Conservation (phyloP, 2,797 vertebrate species). For the Bovichtus diacanthus region DNA sequence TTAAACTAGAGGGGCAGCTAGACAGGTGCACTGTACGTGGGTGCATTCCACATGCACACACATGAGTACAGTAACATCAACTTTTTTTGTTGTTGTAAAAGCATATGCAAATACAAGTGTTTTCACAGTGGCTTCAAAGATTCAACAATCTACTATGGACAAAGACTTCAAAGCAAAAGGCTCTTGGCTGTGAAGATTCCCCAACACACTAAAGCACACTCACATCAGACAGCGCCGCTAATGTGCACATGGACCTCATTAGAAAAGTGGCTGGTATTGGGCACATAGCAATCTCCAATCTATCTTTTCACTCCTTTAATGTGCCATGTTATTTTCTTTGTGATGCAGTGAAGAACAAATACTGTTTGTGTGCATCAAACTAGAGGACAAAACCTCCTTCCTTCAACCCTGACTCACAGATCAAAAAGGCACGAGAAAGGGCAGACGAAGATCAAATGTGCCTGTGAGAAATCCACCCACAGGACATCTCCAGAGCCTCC, state of each 20-base stretch:
- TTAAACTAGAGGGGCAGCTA: slow-evolving; percentile 36
- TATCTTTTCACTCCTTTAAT: slow-evolving; percentile 33
- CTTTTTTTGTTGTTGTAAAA: slow-evolving; percentile 43
- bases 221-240: slow-evolving; percentile 19
- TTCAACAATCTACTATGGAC: slow-evolving; percentile 61
- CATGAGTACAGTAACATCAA: slow-evolving; percentile 14
- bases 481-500: slow-evolving; percentile 36
- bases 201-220: slow-evolving; percentile 31
- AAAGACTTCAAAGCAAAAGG: slow-evolving; percentile 75
- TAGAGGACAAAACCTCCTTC: slow-evolving; percentile 37
- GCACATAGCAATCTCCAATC: slow-evolving; percentile 12
- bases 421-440: slow-evolving; percentile 68
- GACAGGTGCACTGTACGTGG: slow-evolving; percentile 41
- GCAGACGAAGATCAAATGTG: slow-evolving; percentile 71
- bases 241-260: slow-evolving; percentile 1
- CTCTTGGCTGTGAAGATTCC: slow-evolving; percentile 55
- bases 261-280: slow-evolving; percentile 1
- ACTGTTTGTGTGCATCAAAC: slow-evolving; percentile 48
- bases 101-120: slow-evolving; percentile 52
- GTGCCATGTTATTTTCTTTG: slow-evolving; percentile 43
- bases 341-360: slow-evolving; percentile 32
- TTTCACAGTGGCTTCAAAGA: slow-evolving; percentile 69
- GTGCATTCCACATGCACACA: slow-evolving; percentile 4
- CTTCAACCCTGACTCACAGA: slow-evolving; percentile 50
- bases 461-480: slow-evolving; percentile 67